Evolutionary conservation across 2,888 invertebrate species (phyloP).

Genomic region (Hetaerina titia): DNA sequence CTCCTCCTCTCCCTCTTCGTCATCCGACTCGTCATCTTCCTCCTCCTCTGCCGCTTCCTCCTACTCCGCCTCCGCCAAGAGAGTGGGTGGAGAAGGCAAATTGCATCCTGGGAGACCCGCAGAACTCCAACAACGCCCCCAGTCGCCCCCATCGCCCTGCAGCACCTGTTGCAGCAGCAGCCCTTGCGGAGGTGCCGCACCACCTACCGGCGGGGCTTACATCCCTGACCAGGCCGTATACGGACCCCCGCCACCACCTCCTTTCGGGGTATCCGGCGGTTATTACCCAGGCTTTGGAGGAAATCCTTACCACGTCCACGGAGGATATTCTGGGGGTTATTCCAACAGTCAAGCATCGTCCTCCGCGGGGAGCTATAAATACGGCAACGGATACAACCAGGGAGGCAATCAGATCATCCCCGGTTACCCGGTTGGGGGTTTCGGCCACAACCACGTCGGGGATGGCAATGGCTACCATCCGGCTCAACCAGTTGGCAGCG

Average conservation of each 20-base stretch:
- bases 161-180: constrained; percentile 24
- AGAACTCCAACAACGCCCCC: not conserved
- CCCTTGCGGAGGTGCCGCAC: not conserved
- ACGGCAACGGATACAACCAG: not conserved
- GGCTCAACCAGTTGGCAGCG: not conserved
- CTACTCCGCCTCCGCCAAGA: not conserved
- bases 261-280: not conserved
- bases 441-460: not conserved
- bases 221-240: not conserved
- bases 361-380: not conserved
- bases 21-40: not conserved
- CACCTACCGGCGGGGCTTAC: not conserved
- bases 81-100: not conserved
- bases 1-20: not conserved
- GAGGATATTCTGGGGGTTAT: not conserved
- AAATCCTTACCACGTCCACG: not conserved
- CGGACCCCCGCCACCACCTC: not conserved
- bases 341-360: constrained; percentile 38
- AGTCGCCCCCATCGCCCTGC: not conserved
- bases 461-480: not conserved
- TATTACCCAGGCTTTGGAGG: not conserved
- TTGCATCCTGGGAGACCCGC: not conserved
- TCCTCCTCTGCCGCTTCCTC: not conserved
- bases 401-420: not conserved
- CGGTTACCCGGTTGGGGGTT: not conserved